phyloP scores from a whole-genome alignment of 2,113 vertebrate genomes.

The Rhynchomys soricoides region DNA sequence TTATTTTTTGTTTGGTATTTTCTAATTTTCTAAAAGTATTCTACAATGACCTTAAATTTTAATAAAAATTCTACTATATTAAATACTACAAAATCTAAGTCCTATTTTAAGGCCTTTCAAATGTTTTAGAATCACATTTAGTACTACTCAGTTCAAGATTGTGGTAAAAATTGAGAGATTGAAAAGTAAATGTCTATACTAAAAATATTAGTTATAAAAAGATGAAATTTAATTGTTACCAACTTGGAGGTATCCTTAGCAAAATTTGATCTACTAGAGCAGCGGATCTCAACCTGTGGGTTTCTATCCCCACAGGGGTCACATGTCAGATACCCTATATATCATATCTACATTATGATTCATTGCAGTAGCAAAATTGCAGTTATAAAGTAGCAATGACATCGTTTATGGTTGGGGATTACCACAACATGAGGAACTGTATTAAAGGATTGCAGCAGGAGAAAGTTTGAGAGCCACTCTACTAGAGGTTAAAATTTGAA shows the following conservation, averaged over 20 bases:
- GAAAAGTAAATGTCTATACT: constrained; percentile 1
- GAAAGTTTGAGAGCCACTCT: neutral
- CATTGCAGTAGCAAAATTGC: no score
- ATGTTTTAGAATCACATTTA: neutral
- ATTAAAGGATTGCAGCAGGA: neutral
- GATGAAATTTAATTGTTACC: constrained; percentile 41
- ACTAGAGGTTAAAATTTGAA: neutral
- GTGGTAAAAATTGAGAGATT: neutral
- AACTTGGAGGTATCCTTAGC: constrained; percentile 11
- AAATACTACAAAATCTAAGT: neutral
- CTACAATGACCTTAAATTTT: neutral
- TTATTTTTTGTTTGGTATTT: constrained; percentile 9
- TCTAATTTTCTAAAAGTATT: constrained; percentile 3
- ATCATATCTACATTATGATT: no score
- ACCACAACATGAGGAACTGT: no score
- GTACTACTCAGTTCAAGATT: neutral
- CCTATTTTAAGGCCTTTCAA: constrained; percentile 35
- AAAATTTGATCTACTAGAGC: neutral
- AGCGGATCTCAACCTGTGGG: neutral
- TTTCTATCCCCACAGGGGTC: neutral
- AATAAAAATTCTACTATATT: constrained; percentile 10
- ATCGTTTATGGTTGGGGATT: no score
- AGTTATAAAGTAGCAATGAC: no score
- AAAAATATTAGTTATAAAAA: constrained; percentile 39
- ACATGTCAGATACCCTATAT: no score